Base-by-base conservation (phyloP, 1,140 invertebrate species). In the Magallana ariakensis region DNA sequence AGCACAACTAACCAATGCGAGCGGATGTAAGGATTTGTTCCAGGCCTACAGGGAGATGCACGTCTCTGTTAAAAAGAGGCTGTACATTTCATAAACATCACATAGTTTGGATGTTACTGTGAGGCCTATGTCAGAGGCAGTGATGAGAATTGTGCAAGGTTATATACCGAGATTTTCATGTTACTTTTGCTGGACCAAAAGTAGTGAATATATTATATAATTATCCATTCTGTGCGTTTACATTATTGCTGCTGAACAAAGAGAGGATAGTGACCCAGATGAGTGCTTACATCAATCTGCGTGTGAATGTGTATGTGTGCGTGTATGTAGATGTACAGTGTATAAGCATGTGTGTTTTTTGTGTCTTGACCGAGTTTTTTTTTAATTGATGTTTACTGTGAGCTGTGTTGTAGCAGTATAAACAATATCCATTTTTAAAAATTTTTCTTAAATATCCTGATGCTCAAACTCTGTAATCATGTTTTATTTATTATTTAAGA, bases 151-250 rank as follows among this genome's bases (percentile, higher is more conserved):
- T 26, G 33, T 75, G 66, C 33, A 10, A 46, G 33, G n/a, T n/a
- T 46, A 4, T 70, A n/a, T 15, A 26, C 22, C 66, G 22, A 75
- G 66, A 75, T 75, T 75, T 75, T 26, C 62, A 11, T 33, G 22
- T 33, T 75, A 75, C 66, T 75, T 75, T 75, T 75, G 66, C 66
- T 75, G 66, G 66, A 75, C 66, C 66, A 75, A 75, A 75, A 75
- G 66, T 75, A 75, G 66, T 33, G 22, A 75, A 26, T 26, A 46
- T 46, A 46, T 46, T 46, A 46, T 75, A 33, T 60, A 16, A 60
- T 16, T 75, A 75, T 75, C 66, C 66, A 75, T 33, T 75, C 22
- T 75, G 6, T 75, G 66, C 33, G 66, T 75, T 26, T 70, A 26
- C 66, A 75, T 22, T 26, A 26, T 26, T 75, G 66, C 66, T 75